These are phyloP conservation scores for Odontomachus brunneus DNA, from an alignment of 1,140 invertebrate genomes.

Conservation along the genomic window DNA sequence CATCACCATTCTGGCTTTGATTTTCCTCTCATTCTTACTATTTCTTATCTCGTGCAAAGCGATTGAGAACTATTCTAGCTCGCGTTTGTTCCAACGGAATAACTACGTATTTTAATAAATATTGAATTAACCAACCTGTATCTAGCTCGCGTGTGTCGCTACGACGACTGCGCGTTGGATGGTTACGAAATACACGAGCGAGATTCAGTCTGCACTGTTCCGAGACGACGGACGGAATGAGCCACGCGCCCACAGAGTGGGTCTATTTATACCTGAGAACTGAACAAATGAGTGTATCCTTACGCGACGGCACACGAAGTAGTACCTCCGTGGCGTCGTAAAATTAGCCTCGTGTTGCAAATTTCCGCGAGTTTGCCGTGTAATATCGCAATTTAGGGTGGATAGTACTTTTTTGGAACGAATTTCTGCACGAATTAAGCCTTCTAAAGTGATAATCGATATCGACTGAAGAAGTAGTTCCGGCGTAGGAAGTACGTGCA, in stretches of 20 bases:
- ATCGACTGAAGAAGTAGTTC: not conserved
- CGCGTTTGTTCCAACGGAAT: not conserved
- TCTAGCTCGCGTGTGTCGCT: slow-evolving; percentile 74
- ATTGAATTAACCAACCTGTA: slow-evolving; percentile 80
- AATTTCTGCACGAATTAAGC: not conserved
- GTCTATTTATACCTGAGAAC: slow-evolving; percentile 69
- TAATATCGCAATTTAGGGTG: not conserved
- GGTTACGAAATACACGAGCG: slow-evolving; percentile 37
- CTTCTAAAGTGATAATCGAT: not conserved
- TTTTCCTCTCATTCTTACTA: not conserved
- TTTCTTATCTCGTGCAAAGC: not conserved
- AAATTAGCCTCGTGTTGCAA: not conserved
- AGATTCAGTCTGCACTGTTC: slow-evolving; percentile 66
- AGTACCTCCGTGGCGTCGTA: slow-evolving; percentile 60
- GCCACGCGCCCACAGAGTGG: not conserved
- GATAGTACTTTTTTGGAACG: fast-evolving
- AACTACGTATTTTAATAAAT: slow-evolving; percentile 69
- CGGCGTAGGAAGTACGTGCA: slow-evolving; percentile 33
- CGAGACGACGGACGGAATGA: slow-evolving; percentile 66
- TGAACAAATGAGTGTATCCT: slow-evolving; percentile 41
- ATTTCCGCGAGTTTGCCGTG: not conserved
- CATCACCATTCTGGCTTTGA: not conserved
- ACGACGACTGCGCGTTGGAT: slow-evolving; percentile 45
- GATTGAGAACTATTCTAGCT: not conserved
- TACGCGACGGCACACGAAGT: slow-evolving; percentile 73